These are phyloP conservation scores for Climacteris rufus DNA, from an alignment of 2,113 vertebrate genomes.

Conservation along the genomic window DNA sequence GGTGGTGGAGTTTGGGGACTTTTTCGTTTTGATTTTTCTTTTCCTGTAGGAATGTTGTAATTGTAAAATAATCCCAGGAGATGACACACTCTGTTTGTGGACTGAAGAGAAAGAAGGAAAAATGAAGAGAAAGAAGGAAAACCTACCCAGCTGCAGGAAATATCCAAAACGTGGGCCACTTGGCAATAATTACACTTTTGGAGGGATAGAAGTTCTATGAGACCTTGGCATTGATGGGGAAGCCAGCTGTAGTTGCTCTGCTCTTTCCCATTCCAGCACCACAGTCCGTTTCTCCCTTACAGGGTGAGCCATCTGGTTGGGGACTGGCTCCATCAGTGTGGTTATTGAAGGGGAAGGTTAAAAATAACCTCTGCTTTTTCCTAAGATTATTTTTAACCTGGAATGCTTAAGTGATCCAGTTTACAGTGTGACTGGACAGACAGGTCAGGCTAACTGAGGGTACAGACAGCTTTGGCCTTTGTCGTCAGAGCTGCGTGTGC, in stretches of 20 bases:
- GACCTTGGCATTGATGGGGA: background rate
- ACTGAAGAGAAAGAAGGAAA: background rate
- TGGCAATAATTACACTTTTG: background rate
- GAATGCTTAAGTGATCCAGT: background rate
- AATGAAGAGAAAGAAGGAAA: background rate
- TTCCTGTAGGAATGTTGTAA: background rate
- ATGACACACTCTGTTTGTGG: background rate
- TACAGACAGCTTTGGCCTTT: background rate
- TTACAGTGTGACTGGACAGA: background rate
- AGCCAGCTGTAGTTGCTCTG: background rate
- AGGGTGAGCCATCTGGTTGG: background rate
- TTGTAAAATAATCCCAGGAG: background rate
- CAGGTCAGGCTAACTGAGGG: background rate
- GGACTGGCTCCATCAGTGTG: background rate
- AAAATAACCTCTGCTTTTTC: constrained; percentile 19
- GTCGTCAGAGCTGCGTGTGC: background rate
- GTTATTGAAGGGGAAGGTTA: background rate
- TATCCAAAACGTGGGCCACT: background rate
- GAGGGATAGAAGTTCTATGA: background rate
- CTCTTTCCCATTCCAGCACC: background rate
- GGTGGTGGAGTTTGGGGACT: too few relatives aligned
- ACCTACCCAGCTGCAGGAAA: background rate
- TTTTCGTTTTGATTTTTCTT: background rate
- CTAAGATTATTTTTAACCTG: constrained; percentile 28
- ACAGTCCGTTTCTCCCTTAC: background rate